phyloP scores from a whole-genome alignment of 2,113 vertebrate species.

The Apteryx owenii region DNA sequence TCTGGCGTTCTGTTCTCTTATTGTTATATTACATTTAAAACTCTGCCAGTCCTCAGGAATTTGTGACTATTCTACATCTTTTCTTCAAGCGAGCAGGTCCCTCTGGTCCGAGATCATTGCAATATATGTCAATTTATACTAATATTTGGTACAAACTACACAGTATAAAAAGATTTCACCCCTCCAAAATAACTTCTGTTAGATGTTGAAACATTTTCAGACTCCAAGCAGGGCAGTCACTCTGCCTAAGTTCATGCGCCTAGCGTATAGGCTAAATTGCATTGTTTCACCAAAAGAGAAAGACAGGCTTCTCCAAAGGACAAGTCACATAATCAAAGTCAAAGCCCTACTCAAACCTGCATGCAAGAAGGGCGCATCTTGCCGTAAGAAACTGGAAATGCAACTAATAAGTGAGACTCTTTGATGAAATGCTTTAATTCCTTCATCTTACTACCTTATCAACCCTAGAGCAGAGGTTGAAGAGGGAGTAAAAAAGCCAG shows the following conservation, averaged over 20 bases:
- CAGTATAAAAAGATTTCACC: neutral
- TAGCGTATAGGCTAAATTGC: neutral
- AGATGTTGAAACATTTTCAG: neutral
- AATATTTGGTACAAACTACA: neutral
- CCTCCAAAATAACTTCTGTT: neutral
- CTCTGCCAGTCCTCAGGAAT: neutral
- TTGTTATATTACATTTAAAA: neutral
- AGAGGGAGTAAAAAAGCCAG: no score
- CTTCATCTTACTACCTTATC: no score
- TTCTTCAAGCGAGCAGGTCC: neutral
- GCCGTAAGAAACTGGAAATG: neutral
- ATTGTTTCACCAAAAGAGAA: neutral
- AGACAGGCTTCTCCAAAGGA: neutral
- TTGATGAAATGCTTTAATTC: no score
- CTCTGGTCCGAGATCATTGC: neutral
- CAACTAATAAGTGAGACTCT: no score
- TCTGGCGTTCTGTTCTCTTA: neutral
- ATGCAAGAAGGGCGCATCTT: neutral
- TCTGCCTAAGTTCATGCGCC: accelerated
- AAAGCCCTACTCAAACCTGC: neutral
- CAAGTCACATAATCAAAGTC: neutral
- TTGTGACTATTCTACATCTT: neutral
- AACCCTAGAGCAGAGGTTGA: no score
- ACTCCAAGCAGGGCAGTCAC: neutral
- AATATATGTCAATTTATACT: neutral